These are phyloP conservation scores for Heteromyza rotundicornis DNA, from an alignment of 2,888 invertebrate genomes.

Conservation along the genomic window DNA sequence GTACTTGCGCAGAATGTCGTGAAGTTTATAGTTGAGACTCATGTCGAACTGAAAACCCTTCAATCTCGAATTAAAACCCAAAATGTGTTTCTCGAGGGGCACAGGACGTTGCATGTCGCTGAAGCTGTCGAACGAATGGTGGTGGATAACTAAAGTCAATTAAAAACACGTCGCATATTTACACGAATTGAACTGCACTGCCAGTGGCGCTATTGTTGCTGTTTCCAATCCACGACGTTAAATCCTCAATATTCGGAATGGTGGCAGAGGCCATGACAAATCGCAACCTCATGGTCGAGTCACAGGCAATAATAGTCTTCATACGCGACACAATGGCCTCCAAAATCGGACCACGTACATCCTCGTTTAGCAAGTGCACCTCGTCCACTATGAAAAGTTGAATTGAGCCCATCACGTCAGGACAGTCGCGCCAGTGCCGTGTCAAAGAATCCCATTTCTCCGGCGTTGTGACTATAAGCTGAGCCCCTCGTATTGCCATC, in stretches of 20 bases:
- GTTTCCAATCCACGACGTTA: constrained; percentile 74
- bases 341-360: constrained; percentile 74
- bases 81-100: constrained; percentile 72
- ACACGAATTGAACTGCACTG: constrained; percentile 17
- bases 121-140: constrained; percentile 64
- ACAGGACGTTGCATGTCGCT: constrained; percentile 78
- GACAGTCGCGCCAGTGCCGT: constrained; percentile 74
- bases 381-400: constrained; percentile 78
- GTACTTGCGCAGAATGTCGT: constrained; percentile 72
- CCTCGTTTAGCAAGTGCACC: constrained; percentile 77
- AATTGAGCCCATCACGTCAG: constrained; percentile 68
- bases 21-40: constrained; percentile 76
- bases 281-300: constrained; percentile 53
- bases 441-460: constrained; percentile 87
- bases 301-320: constrained; percentile 70
- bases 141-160: no score
- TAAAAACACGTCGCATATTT: constrained; percentile 11
- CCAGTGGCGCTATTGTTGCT: constrained; percentile 13
- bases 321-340: constrained; percentile 82
- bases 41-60: constrained; percentile 79
- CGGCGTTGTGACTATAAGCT: constrained; percentile 80
- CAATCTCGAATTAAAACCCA: constrained; percentile 67
- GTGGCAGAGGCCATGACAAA: constrained; percentile 83
- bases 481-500: constrained; percentile 59
- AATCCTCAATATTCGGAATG: constrained; percentile 77